Base-by-base conservation (phyloP, 1,140 invertebrate species). In the Bilobella aurantiaca region DNA sequence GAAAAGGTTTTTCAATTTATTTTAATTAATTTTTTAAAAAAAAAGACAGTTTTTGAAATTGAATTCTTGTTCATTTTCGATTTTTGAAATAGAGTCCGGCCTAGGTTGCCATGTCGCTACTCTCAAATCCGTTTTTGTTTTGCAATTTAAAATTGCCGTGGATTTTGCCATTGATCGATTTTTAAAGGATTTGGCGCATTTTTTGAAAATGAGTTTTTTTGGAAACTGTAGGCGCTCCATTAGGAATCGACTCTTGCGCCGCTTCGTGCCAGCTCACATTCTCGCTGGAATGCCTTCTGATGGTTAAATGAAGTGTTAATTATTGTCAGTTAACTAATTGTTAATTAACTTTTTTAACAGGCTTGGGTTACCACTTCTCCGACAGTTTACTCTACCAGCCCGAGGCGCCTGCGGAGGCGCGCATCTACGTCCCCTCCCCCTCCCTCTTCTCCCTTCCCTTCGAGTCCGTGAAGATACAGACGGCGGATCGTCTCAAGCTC, bases 391-490 rank as follows among this genome's bases (percentile, higher is more conserved):
- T 72, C 16, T 72, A 72, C 67, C 70, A 72, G 53, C 70, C 70
- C 3, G 70, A 72, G 18, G 47, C 61, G 69, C 92, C 93, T 49
- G 82, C 85, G 29, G 88, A 94, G 76, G 92, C 92, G 3, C 79
- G 93, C 68, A 81, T 89, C 46, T 93, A 89, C 78, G 86, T 96
- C 56, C 86, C 89, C 65, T 84, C 88, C 61, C 93, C 93, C 18
- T 86, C 86, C 28, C 84, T 86, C 72, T 87, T 88, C 75, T 86
- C 86, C 72, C 81, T 97, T 64, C 90, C 90, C 23, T 91, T 85
- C 78, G 89, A 94, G 78, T 92, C 86, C 75, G 80, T 94, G 34
- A 87, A 85, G 74, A 84, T 87, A 47, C 84, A 82, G 69, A 87
- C 87, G 32, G 80, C 80, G 61, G 93, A 96, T 84, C 87, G 87